Evolutionary conservation across 2,888 invertebrate genomes (phyloP).

Genomic region (Sminthurides aquaticus): DNA sequence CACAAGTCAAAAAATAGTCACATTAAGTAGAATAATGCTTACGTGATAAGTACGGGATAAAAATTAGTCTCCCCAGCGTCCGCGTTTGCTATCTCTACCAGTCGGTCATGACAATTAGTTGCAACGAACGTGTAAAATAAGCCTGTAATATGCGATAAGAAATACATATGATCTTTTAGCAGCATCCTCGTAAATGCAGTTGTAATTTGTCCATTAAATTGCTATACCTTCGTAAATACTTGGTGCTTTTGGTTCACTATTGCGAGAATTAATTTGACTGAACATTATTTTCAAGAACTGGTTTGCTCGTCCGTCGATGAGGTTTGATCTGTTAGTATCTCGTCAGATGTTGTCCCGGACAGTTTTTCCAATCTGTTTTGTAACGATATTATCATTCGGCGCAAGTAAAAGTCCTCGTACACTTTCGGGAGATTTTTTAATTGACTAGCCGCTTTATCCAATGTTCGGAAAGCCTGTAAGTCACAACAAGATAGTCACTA

Average conservation of each 20-base stretch:
- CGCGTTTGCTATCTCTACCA: constrained; percentile 49
- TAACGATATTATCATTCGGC: constrained; percentile 45
- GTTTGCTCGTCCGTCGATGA: too few relatives aligned
- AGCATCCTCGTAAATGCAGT: too few relatives aligned
- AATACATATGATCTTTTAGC: too few relatives aligned
- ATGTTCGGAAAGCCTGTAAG: constrained; percentile 47
- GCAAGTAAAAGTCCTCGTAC: constrained; percentile 51
- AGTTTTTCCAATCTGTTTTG: constrained; percentile 28
- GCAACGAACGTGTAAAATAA: constrained; percentile 53
- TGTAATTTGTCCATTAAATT: too few relatives aligned
- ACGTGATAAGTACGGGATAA: constrained; percentile 8
- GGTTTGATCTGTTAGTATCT: too few relatives aligned
- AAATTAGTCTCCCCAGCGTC: constrained; percentile 48
- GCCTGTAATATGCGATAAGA: too few relatives aligned
- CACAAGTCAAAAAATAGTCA: too few relatives aligned
- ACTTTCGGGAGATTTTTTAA: constrained; percentile 49
- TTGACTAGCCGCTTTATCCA: constrained; percentile 49
- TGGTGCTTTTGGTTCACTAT: background rate
- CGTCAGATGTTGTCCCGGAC: too few relatives aligned
- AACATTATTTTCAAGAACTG: background rate
- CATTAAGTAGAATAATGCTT: background rate
- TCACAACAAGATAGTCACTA: too few relatives aligned
- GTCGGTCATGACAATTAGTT: constrained; percentile 56
- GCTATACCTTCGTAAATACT: constrained; percentile 23
- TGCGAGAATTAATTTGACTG: constrained; percentile 9